Conservation (phyloP, 2,888 invertebrate genomes). For the Caenorhabditis virilis region DNA sequence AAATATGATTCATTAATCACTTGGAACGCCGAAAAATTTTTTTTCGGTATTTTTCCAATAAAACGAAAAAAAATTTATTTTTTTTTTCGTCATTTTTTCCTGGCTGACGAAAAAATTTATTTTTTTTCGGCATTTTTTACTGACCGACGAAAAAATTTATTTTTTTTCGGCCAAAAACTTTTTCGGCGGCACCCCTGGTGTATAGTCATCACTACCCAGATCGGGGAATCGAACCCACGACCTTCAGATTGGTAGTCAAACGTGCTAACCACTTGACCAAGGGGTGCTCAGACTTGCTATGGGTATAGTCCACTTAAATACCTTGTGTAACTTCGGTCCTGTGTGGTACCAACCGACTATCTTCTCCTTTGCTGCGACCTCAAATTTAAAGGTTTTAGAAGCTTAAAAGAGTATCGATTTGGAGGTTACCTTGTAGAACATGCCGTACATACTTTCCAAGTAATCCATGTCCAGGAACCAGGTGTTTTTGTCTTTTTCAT, state of each 20-base stretch:
- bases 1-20: too few relatives aligned
- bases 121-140: too few relatives aligned
- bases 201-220: conserved; percentile 40
- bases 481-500: conserved; percentile 96
- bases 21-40: too few relatives aligned
- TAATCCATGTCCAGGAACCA: conserved; percentile 99
- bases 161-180: too few relatives aligned
- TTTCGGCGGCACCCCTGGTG: too few relatives aligned
- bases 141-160: too few relatives aligned
- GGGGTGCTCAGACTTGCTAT: background rate
- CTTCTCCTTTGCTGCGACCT: conserved; percentile 81
- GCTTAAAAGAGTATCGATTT: background rate
- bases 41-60: too few relatives aligned
- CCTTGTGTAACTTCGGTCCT: conserved; percentile 88
- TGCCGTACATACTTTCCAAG: conserved; percentile 96
- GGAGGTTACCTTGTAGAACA: conserved; percentile 92
- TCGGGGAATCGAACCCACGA: conserved; percentile 26
- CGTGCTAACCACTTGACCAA: conserved; percentile 11
- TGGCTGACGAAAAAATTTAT: too few relatives aligned
- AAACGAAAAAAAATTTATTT: too few relatives aligned
- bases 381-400: conserved; percentile 4
- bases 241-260: background rate
- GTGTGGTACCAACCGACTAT: conserved; percentile 99
- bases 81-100: too few relatives aligned
- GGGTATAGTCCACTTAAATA: conserved; percentile 9